These are phyloP conservation scores for Cyclophora albipunctata DNA, from an alignment of 2,888 invertebrate species.

Conservation along the genomic window DNA sequence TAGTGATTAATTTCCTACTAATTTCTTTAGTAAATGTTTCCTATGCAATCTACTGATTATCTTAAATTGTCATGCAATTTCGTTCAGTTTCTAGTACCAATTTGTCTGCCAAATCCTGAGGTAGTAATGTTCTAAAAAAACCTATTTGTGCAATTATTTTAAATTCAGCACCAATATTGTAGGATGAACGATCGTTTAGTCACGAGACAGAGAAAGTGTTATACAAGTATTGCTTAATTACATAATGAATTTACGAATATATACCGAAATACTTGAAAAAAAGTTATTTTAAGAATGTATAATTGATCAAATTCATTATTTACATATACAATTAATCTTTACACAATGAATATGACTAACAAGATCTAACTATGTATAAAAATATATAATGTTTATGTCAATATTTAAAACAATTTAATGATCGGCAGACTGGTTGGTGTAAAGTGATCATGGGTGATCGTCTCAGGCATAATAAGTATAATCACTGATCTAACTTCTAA, in stretches of 20 bases:
- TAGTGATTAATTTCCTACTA: no score
- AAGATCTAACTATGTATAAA: constrained; percentile 33
- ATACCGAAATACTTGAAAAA: constrained; percentile 34
- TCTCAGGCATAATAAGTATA: constrained; percentile 17
- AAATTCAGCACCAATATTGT: constrained; percentile 38
- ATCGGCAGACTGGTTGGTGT: constrained; percentile 39
- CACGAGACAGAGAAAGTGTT: neutral
- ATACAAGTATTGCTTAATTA: constrained; percentile 15
- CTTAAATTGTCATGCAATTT: constrained; percentile 19
- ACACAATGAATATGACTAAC: constrained; percentile 41
- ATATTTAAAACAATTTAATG: constrained; percentile 9
- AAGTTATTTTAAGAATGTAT: constrained; percentile 18
- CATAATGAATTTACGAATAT: constrained; percentile 23
- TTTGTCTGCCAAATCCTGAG: constrained; percentile 64
- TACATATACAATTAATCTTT: constrained; percentile 39
- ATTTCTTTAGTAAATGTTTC: no score
- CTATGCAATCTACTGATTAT: neutral
- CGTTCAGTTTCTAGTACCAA: constrained; percentile 21
- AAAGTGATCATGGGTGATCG: constrained; percentile 1
- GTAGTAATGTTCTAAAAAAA: constrained; percentile 52
- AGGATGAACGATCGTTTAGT: constrained; percentile 9
- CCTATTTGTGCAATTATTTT: constrained; percentile 38
- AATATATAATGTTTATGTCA: constrained; percentile 24
- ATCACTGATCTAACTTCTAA: constrained; percentile 2
- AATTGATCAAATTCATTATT: constrained; percentile 39